phyloP scores from a whole-genome alignment of 2,797 vertebrate species.

The Hydrocynus forskahlii region DNA sequence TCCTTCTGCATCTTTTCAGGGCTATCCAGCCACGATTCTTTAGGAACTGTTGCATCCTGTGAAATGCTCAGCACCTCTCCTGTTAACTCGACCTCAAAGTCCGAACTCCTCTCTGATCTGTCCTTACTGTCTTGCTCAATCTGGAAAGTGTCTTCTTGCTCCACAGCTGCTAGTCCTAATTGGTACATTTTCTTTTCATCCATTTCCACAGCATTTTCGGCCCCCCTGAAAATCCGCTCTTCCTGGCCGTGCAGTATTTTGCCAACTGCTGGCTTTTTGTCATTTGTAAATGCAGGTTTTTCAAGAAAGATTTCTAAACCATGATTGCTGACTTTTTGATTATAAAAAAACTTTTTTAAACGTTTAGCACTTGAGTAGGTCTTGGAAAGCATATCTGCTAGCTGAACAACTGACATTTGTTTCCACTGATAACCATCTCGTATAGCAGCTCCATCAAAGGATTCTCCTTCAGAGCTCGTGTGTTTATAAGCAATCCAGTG shows the following conservation, averaged over 20 bases:
- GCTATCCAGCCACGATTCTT: not conserved
- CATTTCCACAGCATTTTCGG: not conserved
- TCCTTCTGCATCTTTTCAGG: not conserved
- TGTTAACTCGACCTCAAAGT: not conserved
- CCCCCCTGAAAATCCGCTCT: not conserved
- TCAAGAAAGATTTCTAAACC: not conserved
- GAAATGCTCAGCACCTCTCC: not conserved
- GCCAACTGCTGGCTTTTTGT: not conserved
- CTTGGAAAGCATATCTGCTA: not conserved
- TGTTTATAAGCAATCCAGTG: conserved; percentile 9
- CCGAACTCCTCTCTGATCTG: not conserved
- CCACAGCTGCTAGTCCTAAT: not conserved
- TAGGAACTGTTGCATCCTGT: not conserved
- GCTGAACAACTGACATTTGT: not conserved
- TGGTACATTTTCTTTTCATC: no score
- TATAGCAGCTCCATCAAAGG: conserved; percentile 5
- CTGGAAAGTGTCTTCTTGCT: not conserved
- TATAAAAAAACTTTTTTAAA: no score
- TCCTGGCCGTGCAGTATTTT: not conserved
- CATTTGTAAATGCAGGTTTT: not conserved
- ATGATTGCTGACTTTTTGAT: not conserved
- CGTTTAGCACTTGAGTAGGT: not conserved
- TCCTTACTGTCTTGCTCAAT: not conserved
- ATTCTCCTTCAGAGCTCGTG: not conserved
- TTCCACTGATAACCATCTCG: not conserved